phyloP scores from a whole-genome alignment of 2,113 vertebrate species.

The Takifugu bimaculatus region DNA sequence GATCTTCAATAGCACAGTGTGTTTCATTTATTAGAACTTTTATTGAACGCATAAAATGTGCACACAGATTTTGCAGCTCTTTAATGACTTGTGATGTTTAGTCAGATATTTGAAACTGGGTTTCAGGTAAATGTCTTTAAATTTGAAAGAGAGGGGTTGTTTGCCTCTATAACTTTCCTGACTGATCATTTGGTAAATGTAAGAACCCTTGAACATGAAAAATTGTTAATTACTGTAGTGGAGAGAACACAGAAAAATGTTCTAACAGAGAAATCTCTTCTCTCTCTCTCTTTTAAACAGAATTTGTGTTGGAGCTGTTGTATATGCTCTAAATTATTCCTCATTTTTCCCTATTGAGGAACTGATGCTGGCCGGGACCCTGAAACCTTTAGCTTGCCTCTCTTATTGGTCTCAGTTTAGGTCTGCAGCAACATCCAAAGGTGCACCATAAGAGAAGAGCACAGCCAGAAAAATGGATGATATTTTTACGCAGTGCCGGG shows the following conservation, averaged over 20 bases:
- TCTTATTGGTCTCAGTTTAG: slow-evolving; percentile 20
- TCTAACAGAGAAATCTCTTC: background rate
- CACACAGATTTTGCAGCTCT: too few relatives aligned
- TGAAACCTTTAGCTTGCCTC: slow-evolving; percentile 40
- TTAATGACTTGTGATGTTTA: too few relatives aligned
- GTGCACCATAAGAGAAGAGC: slow-evolving; percentile 27
- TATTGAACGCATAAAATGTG: too few relatives aligned
- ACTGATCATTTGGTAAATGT: background rate
- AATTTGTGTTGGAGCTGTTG: background rate
- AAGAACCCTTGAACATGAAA: background rate
- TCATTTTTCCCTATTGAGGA: slow-evolving; percentile 39
- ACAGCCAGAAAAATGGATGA: slow-evolving; percentile 81
- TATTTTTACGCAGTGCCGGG: slow-evolving; percentile 96
- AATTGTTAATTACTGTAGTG: too few relatives aligned
- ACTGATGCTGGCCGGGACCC: slow-evolving; percentile 56
- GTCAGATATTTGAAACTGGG: too few relatives aligned
- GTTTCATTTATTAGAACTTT: too few relatives aligned
- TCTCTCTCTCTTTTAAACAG: background rate
- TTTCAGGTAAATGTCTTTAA: too few relatives aligned
- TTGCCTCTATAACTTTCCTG: background rate
- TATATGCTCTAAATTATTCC: slow-evolving; percentile 8
- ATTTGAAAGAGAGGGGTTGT: too few relatives aligned
- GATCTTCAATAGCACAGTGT: too few relatives aligned
- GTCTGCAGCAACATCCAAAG: slow-evolving; percentile 10
- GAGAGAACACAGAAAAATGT: background rate